Evolutionary conservation across 2,113 vertebrate species (phyloP).

Genomic region (Daboia siamensis): DNA sequence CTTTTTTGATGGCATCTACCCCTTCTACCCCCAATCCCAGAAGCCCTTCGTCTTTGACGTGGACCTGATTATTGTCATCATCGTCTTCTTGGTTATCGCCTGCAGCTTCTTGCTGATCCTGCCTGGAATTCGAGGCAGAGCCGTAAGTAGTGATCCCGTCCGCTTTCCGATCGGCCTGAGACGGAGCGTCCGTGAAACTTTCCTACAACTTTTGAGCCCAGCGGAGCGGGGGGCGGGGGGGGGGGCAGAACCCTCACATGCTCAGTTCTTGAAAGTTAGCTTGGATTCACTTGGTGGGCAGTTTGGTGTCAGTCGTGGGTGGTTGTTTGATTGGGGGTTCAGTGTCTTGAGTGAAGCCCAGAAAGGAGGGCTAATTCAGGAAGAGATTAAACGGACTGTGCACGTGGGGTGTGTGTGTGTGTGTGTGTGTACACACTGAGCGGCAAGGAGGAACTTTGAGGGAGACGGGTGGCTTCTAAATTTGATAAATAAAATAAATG

Average conservation of each 20-base stretch:
- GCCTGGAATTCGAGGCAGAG: constrained; percentile 89
- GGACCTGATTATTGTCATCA: constrained; percentile 77
- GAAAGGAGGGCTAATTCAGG: neutral
- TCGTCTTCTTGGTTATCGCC: constrained; percentile 80
- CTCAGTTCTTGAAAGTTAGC: neutral
- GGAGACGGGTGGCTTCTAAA: accelerated
- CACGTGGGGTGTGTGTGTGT: accelerated
- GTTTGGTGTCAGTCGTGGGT: neutral
- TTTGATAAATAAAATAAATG: neutral
- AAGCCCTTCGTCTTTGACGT: constrained; percentile 72
- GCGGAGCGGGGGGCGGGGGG: neutral
- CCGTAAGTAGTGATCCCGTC: constrained; percentile 64
- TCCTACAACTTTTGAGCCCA: neutral
- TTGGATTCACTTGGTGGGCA: neutral
- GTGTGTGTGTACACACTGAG: accelerated
- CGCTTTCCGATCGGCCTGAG: neutral
- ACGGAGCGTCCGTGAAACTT: neutral
- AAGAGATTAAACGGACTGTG: neutral
- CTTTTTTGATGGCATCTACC: constrained; percentile 82
- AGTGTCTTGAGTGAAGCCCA: neutral
- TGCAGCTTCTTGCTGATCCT: constrained; percentile 84
- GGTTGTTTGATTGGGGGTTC: neutral
- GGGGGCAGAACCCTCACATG: neutral
- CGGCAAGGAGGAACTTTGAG: neutral
- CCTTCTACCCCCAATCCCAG: constrained; percentile 82